Conservation (phyloP, 2,797 vertebrate genomes). For the Centroberyx gerrardi region DNA sequence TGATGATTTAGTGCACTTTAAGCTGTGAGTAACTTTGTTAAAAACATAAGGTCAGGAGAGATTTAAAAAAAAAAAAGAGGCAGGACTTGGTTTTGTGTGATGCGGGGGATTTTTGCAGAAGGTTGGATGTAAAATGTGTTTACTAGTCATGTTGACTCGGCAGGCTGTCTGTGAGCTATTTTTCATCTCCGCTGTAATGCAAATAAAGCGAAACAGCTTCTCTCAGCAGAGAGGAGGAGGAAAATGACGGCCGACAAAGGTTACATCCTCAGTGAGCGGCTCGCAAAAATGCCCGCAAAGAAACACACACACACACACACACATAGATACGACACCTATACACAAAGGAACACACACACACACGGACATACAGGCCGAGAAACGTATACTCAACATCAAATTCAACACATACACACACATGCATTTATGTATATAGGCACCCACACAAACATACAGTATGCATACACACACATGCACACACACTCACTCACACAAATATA, state of each 20-base stretch:
- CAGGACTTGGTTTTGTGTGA: neutral
- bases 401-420: neutral
- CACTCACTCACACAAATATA: no score
- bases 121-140: slow-evolving; percentile 32
- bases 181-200: slow-evolving; percentile 54
- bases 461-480: neutral
- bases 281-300: slow-evolving; percentile 19
- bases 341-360: slow-evolving; percentile 19
- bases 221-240: slow-evolving; percentile 54
- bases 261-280: slow-evolving; percentile 29
- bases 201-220: slow-evolving; percentile 64
- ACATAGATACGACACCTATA: neutral
- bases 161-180: slow-evolving; percentile 34
- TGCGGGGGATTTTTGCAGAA: slow-evolving; percentile 7
- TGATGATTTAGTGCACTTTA: neutral
- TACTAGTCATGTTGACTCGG: slow-evolving; percentile 42
- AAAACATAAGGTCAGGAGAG: slow-evolving; percentile 29
- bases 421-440: neutral
- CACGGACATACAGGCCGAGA: neutral
- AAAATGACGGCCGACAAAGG: slow-evolving; percentile 35
- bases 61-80: slow-evolving; percentile 11
- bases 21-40: neutral
- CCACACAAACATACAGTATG: neutral
- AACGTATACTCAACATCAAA: neutral
- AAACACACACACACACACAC: neutral